Evolutionary conservation across 2,888 invertebrate genomes (phyloP).

Genomic region (Vannuccia rotundouncinata): DNA sequence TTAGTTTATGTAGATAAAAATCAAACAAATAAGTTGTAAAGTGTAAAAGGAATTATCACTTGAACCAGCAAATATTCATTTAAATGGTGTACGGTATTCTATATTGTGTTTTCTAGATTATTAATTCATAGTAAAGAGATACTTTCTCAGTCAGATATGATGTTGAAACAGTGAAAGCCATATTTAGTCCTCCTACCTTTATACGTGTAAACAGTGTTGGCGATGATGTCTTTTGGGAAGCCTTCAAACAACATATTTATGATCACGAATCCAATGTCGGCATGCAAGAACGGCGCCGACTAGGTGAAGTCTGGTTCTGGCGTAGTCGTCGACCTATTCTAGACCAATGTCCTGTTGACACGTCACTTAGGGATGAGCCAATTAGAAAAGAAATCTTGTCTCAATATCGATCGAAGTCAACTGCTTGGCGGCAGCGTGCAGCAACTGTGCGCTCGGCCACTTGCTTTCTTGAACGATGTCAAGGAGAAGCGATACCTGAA

Average conservation of each 20-base stretch:
- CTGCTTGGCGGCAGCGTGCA: background rate
- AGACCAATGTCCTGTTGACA: background rate
- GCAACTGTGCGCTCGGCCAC: background rate
- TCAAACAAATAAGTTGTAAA: too few relatives aligned
- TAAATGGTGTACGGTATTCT: too few relatives aligned
- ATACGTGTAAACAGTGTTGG: background rate
- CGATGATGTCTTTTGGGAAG: background rate
- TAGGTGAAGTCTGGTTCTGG: conserved; percentile 14
- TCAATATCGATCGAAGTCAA: conserved; percentile 4
- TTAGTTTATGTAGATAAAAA: too few relatives aligned
- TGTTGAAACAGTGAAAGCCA: too few relatives aligned
- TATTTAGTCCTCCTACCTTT: too few relatives aligned
- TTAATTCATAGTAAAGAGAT: too few relatives aligned
- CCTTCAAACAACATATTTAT: background rate
- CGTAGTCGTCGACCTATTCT: background rate
- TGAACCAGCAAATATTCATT: too few relatives aligned
- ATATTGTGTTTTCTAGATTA: too few relatives aligned
- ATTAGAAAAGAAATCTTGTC: background rate
- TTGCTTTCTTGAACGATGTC: background rate
- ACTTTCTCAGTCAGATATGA: too few relatives aligned
- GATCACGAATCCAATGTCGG: background rate
- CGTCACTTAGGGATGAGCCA: background rate
- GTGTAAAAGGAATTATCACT: too few relatives aligned
- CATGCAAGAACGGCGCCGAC: background rate
- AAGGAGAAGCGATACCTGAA: background rate